A percentile compares a stretch with the other conserved stretches of the same genome.
Evolutionary conservation across 2,113 vertebrate species (phyloP).

Genomic region (Todiramphus saurophagus): DNA sequence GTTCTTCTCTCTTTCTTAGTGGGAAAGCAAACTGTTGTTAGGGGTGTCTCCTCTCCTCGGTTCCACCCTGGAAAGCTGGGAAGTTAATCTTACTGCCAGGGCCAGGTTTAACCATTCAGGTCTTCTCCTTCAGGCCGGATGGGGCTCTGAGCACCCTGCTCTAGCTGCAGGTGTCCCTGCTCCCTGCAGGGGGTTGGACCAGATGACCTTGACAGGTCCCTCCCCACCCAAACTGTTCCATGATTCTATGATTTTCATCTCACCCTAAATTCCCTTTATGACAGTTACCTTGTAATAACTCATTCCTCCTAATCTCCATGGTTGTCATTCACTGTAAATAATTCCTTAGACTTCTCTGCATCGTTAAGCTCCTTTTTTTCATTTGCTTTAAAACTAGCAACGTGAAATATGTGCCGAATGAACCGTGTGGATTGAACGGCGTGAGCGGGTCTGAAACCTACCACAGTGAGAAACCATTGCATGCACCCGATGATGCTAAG

Average conservation of each 20-base stretch:
- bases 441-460: not conserved
- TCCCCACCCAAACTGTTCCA: no score
- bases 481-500: rapidly evolving
- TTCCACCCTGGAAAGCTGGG: not conserved
- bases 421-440: not conserved
- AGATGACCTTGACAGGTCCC: no score
- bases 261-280: not conserved
- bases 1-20: not conserved
- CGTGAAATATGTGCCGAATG: not conserved
- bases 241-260: not conserved
- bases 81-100: no score
- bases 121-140: not conserved
- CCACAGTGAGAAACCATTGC: not conserved
- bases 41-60: not conserved
- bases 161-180: no score
- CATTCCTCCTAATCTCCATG: not conserved
- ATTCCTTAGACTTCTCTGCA: not conserved
- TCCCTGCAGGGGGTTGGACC: no score
- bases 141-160: no score
- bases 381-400: not conserved
- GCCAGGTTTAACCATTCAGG: not conserved
- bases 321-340: not conserved
- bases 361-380: not conserved
- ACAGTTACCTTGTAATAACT: not conserved
- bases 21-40: not conserved